Percentiles rank a stretch among this genome's conserved stretches.
These are phyloP conservation scores for Nannobrachium achirus DNA, from an alignment of 2,113 vertebrate genomes.

Conservation along the genomic window DNA sequence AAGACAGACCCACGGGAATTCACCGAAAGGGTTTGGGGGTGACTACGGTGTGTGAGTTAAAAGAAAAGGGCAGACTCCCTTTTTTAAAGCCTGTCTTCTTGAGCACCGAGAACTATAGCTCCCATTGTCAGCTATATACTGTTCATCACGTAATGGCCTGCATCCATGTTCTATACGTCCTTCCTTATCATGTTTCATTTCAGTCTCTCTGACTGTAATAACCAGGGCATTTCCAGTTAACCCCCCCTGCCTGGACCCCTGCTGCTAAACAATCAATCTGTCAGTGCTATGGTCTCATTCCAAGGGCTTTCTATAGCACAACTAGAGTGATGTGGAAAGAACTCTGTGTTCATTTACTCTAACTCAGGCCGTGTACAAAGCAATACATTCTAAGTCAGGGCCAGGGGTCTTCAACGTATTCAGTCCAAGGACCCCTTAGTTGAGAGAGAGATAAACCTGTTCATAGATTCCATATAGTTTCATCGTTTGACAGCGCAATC, in stretches of 20 bases:
- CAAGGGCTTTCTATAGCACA: background rate
- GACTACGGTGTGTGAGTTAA: background rate
- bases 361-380: too few relatives aligned
- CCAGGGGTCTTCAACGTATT: too few relatives aligned
- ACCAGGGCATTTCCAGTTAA: background rate
- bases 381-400: too few relatives aligned
- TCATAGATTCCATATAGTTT: too few relatives aligned
- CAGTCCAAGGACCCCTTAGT: too few relatives aligned
- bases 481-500: too few relatives aligned
- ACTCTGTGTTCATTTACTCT: too few relatives aligned
- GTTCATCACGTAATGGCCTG: too few relatives aligned
- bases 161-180: too few relatives aligned
- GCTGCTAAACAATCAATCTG: background rate
- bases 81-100: background rate
- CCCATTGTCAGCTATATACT: too few relatives aligned
- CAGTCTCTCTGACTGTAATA: background rate
- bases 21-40: background rate
- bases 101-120: background rate
- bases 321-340: background rate
- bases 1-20: background rate
- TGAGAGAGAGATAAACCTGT: too few relatives aligned
- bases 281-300: background rate
- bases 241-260: background rate
- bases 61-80: too few relatives aligned
- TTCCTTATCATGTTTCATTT: slow-evolving; percentile 12